Percentiles rank a stretch among this genome's conserved stretches.
Evolutionary conservation across 2,113 vertebrate genomes (phyloP).

Genomic region (Calidris pugnax): DNA sequence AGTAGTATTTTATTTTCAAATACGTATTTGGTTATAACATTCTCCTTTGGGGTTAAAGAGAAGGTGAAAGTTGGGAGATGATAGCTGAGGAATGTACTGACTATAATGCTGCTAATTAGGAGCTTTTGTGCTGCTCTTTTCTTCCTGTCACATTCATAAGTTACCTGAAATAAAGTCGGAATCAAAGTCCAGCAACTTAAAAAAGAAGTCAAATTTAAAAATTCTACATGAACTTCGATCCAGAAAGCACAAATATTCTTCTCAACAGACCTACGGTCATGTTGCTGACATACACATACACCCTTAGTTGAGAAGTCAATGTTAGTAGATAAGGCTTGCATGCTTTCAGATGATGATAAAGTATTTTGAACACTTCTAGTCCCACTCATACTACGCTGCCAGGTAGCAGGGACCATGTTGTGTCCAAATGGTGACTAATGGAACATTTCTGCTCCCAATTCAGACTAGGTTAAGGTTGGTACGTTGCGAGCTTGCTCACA

Average conservation of each 20-base stretch:
- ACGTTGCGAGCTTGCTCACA: background rate
- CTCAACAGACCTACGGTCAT: background rate
- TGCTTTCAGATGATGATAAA: background rate
- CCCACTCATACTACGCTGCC: background rate
- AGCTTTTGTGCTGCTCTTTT: background rate
- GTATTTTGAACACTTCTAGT: background rate
- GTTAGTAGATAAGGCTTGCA: background rate
- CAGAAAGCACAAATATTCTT: background rate
- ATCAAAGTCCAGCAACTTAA: background rate
- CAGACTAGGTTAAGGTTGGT: background rate
- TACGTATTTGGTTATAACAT: background rate
- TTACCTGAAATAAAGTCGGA: background rate
- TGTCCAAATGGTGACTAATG: background rate
- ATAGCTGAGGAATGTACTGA: background rate
- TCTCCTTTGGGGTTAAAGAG: background rate
- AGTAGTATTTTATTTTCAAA: background rate
- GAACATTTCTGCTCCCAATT: constrained; percentile 1
- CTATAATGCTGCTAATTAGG: background rate
- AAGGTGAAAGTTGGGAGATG: background rate
- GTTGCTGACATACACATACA: background rate
- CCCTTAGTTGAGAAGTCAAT: fast-evolving
- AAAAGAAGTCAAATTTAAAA: background rate
- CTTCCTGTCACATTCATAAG: background rate
- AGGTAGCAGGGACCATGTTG: background rate
- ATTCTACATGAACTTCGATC: background rate